These are phyloP conservation scores for Stichodactyla helianthus DNA, from an alignment of 64 coral and sea anemone genomes.

Conservation along the genomic window DNA sequence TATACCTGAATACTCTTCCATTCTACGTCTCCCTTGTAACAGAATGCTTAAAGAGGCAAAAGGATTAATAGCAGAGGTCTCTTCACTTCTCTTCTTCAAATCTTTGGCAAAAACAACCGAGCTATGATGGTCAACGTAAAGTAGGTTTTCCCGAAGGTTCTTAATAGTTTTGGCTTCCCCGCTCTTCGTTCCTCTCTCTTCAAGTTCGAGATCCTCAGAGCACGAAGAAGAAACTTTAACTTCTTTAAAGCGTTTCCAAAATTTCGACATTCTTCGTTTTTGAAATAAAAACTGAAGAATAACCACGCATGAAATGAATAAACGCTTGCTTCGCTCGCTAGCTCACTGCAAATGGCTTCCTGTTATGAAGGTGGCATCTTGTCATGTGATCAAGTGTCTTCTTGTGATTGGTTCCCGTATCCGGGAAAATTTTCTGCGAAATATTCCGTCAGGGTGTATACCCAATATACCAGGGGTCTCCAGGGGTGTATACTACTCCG, in stretches of 20 bases:
- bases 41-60: neutral
- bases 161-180: neutral
- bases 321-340: too few relatives aligned
- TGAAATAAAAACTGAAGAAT: neutral
- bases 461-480: too few relatives aligned
- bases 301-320: neutral
- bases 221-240: neutral
- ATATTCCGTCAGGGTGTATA: too few relatives aligned
- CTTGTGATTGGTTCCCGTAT: neutral
- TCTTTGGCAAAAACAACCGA: neutral
- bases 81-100: neutral
- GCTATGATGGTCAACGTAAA: neutral
- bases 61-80: neutral
- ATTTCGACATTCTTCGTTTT: neutral
- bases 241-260: neutral
- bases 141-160: neutral
- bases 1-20: neutral
- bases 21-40: neutral
- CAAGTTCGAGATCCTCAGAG: neutral
- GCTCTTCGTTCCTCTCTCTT: neutral
- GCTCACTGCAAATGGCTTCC: neutral
- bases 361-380: neutral
- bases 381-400: neutral
- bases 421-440: neutral
- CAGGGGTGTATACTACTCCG: too few relatives aligned